Evolutionary conservation across 2,888 invertebrate species (phyloP), one percentile per base, ranked within the genome.

Genomic region (Piscicola geometra): DNA sequence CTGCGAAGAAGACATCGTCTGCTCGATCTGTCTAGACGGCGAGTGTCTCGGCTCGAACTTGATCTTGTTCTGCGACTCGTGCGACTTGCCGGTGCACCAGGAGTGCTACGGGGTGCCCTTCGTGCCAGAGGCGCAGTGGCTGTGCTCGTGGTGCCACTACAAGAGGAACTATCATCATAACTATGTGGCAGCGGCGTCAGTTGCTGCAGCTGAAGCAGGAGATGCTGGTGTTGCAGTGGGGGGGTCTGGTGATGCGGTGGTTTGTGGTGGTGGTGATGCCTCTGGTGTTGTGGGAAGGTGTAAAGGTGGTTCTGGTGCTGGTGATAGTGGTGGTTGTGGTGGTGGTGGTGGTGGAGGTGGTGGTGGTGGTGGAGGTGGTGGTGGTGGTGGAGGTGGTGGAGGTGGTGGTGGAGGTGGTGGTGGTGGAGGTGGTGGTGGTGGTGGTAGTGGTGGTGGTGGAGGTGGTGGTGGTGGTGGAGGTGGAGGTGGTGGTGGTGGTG

Each of bases 61-160:
- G 67, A 99, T 99, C 81, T 88, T 99, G 71, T 99, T 99, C 87
- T 99, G 99, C 87, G 99, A 99, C 87, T 96, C 98, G 95, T 99
- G 99, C 86, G 98, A 99, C 87, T 88, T 99, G 80, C 96, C 99
- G 36, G 98, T 99, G 21, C 99, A 99, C 86, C 99, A 88, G 87
- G 96, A 97, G 86, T 98, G 98, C 84, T 98, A 98, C 86, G 98
- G 98, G 72, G 95, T 96, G 3, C 95, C 96, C 3, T 95, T 95
- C 84, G 94, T 96, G 82, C 96, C 95, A 0, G 95, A 95, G 84
- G 95, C 98, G 0, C 97, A 97, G 85, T 98, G 99, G 98, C 87
- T 98, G 36, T 99, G 99, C 85, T 89, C 98, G 68, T 89, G 95
- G 78, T 99, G 99, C 85, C 88, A 98, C 21, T 94, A 97, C 21